These are phyloP conservation scores for Paramisgurnus dabryanus DNA, from an alignment of 2,113 vertebrate species.

Conservation along the genomic window DNA sequence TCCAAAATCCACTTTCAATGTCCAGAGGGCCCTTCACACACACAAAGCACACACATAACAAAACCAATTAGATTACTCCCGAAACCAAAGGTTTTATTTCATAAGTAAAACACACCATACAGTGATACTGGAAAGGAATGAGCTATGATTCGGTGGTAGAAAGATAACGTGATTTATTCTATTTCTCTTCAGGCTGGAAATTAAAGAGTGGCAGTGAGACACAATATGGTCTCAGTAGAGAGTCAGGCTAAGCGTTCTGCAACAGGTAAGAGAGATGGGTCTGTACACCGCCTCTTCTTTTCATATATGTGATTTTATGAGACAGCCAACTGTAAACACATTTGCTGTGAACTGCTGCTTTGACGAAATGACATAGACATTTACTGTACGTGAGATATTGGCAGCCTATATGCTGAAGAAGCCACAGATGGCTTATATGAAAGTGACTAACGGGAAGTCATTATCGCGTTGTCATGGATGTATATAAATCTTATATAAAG, in stretches of 20 bases:
- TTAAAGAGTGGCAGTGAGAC: slow-evolving; percentile 17
- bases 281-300: not conserved
- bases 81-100: slow-evolving; percentile 37
- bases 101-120: slow-evolving; percentile 35
- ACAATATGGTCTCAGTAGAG: not conserved
- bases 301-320: not conserved
- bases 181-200: slow-evolving; percentile 25
- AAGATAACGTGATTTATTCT: slow-evolving; percentile 19
- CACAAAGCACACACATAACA: slow-evolving; percentile 9
- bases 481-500: no score
- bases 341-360: not conserved
- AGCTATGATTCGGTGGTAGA: not conserved
- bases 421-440: not conserved
- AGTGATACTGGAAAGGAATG: not conserved
- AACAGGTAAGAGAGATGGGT: not conserved
- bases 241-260: not conserved
- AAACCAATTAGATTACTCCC: slow-evolving; percentile 27
- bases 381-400: not conserved
- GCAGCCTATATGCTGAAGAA: not conserved
- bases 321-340: not conserved
- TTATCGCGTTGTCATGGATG: not conserved
- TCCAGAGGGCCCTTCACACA: slow-evolving; percentile 54
- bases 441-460: not conserved
- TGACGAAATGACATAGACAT: not conserved
- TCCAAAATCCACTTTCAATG: slow-evolving; percentile 66